Evolutionary conservation across 2,113 vertebrate genomes (phyloP).

Genomic region (Megaceryle maxima): DNA sequence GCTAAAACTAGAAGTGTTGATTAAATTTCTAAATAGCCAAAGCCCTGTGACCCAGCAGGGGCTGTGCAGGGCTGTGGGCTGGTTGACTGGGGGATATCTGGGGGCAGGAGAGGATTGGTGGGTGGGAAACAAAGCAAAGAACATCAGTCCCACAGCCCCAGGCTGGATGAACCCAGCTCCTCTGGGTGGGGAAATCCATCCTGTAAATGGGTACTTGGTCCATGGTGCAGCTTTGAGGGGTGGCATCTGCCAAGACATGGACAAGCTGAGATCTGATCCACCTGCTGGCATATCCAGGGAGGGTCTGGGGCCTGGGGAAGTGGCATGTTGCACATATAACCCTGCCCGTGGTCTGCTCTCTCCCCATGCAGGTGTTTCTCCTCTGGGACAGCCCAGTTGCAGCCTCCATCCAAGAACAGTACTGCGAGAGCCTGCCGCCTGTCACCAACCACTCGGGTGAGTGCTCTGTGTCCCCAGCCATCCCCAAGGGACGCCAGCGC

Average conservation of each 20-base stretch:
- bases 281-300: fast-evolving
- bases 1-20: neutral
- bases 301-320: neutral
- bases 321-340: fast-evolving
- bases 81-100: neutral
- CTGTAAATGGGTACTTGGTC: fast-evolving
- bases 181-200: neutral
- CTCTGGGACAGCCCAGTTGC: slow-evolving; percentile 36
- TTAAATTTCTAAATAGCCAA: slow-evolving; percentile 20
- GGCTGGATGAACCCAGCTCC: neutral
- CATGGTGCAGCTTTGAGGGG: neutral
- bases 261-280: neutral
- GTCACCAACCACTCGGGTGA: slow-evolving; percentile 71
- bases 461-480: neutral
- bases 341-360: neutral
- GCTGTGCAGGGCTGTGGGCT: neutral
- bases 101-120: neutral
- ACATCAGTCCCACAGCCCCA: neutral
- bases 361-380: slow-evolving; percentile 36
- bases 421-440: slow-evolving; percentile 62
- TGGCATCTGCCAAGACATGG: neutral
- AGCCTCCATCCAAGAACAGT: slow-evolving; percentile 71
- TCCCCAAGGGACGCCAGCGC: neutral
- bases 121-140: neutral
- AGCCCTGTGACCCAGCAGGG: neutral